phyloP scores from a whole-genome alignment of 1,140 invertebrate species.

The Lasaia peninsularis region DNA sequence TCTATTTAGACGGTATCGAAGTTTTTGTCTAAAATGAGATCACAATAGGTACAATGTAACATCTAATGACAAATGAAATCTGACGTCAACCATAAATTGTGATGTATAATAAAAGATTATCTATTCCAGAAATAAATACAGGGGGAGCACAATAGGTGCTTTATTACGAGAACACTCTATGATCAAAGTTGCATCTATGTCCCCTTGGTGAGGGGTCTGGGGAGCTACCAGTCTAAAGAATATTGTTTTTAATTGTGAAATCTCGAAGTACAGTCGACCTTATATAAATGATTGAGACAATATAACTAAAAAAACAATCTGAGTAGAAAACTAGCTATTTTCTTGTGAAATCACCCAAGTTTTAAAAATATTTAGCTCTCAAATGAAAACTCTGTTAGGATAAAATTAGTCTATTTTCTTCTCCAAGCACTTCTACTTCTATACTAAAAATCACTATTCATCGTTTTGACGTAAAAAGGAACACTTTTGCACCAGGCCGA shows the following conservation, averaged over 20 bases:
- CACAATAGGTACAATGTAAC: conserved; percentile 33
- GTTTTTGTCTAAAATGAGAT: conserved; percentile 15
- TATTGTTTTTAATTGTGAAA: conserved; percentile 5
- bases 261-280: not conserved
- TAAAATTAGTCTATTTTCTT: too few species aligned
- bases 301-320: too few species aligned
- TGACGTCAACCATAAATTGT: conserved; percentile 54
- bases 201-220: conserved; percentile 28
- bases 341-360: too few species aligned
- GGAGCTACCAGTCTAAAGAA: not conserved
- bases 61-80: conserved; percentile 61
- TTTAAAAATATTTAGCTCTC: too few species aligned
- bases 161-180: conserved; percentile 49
- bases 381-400: too few species aligned
- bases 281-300: too few species aligned
- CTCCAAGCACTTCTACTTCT: too few species aligned
- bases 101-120: conserved; percentile 67
- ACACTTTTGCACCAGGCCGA: too few species aligned
- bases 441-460: too few species aligned
- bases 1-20: not conserved
- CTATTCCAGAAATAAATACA: conserved; percentile 59
- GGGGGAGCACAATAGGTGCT: conserved; percentile 57
- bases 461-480: too few species aligned
- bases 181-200: conserved; percentile 38
- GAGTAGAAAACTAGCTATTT: too few species aligned